Conservation (phyloP, 2,113 vertebrate genomes). For the Notechis scutatus region DNA sequence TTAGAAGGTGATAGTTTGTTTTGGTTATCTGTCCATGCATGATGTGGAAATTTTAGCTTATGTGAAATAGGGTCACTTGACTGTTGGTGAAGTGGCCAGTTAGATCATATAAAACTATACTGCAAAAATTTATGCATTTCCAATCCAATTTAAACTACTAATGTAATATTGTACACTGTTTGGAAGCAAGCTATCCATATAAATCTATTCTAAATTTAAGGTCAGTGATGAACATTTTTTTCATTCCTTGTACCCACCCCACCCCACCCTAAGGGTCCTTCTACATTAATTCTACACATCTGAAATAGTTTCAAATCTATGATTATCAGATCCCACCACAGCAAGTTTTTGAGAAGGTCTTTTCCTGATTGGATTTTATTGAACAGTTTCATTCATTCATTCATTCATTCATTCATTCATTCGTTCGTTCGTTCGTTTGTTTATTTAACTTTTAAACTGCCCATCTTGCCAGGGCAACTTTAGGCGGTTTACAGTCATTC, state of each 20-base stretch:
- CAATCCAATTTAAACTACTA: neutral
- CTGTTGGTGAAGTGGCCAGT: neutral
- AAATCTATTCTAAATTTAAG: neutral
- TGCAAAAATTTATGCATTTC: neutral
- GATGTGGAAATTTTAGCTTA: neutral
- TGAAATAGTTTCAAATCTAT: neutral
- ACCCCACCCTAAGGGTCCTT: neutral
- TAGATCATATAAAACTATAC: neutral
- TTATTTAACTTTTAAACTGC: neutral
- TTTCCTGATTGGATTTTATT: neutral
- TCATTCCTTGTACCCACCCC: neutral
- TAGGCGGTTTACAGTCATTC: neutral
- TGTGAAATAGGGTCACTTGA: neutral
- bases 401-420: neutral
- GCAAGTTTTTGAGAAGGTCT: neutral
- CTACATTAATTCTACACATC: neutral
- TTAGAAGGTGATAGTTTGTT: neutral
- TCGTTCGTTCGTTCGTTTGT: too few species aligned
- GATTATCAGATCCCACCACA: neutral
- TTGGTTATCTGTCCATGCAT: neutral
- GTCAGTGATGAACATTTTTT: neutral
- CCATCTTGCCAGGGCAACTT: neutral
- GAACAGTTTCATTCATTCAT: neutral
- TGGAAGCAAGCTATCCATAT: neutral
- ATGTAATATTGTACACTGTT: neutral